Evolutionary conservation across 92 coral and sea anemone genomes (phyloP), one percentile per base, ranked within the genome.

Genomic region (Chrysogorgia sp.): DNA sequence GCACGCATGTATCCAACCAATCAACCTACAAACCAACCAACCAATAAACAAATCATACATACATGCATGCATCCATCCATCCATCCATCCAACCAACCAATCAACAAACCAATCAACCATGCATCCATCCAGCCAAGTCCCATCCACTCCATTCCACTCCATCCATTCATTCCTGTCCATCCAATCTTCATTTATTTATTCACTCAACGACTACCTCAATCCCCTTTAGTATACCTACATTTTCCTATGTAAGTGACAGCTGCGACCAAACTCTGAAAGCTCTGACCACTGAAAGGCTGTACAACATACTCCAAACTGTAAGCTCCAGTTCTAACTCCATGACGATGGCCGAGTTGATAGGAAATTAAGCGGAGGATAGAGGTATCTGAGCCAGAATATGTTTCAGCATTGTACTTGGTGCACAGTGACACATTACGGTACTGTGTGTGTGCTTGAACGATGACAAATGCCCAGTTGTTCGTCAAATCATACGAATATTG

Each of bases 361-460:
- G 77, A 49, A 52, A 71, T 12, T 4, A 33, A 24, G 26, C 32
- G 31, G 66, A 96, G 77, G 10, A 82, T 81, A 12, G 99, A 91
- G 10, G 86, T 88, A 79, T 83, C 83, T 28, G 86, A 75, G 12
- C 94, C 89, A 34, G 53, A 77, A 79, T 87, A 81, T 34, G 90
- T 47, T 10, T 72, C 65, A 7, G 61, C 58, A 14, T 66, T 85
- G 56, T 96, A 81, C 0, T 64, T 74, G 25, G 81, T 68, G 14
- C 97, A 87, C 19, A 84, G 83, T 20, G 84, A 64, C 5, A 84
- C 79, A 34, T 66, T 83, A 40, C 72, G 81, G 22, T 85, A 78
- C 80, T 88, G 87, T 4, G 87, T 78, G 75, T 96, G 99, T n/a
- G 88, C 96, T 75, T 96, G 99, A 41, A 85, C 83, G 26, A 96